Percentiles rank a stretch among this genome's conserved stretches.
Evolutionary conservation across 2,113 vertebrate genomes (phyloP).

Genomic region (Leuciscus idus): DNA sequence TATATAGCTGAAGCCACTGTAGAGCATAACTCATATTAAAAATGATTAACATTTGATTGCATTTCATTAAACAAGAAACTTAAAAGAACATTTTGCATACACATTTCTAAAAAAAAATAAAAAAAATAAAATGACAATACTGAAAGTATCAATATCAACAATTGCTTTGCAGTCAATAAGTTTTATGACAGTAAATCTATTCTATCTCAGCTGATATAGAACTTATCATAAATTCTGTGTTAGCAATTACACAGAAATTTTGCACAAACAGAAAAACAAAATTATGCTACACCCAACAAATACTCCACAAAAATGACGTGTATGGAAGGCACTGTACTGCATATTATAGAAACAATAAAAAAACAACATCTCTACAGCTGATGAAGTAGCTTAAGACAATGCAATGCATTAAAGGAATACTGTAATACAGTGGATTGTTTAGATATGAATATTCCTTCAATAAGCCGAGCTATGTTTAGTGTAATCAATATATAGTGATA

Average conservation of each 20-base stretch:
- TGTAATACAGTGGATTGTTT: constrained; percentile 24
- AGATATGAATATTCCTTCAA: neutral
- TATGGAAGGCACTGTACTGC: constrained; percentile 27
- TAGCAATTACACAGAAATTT: no score
- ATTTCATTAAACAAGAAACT: constrained; percentile 18
- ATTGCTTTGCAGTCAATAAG: constrained; percentile 20
- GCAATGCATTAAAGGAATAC: constrained; percentile 28
- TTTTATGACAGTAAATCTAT: neutral
- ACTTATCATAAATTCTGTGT: neutral
- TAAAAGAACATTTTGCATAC: constrained; percentile 27
- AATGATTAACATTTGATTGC: neutral
- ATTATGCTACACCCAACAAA: neutral
- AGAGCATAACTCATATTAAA: no score
- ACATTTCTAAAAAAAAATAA: neutral
- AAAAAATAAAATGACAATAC: constrained; percentile 19
- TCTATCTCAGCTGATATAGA: neutral
- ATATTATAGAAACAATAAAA: constrained; percentile 34
- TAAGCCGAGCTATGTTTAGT: constrained; percentile 4
- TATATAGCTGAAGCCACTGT: neutral
- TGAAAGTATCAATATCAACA: constrained; percentile 27
- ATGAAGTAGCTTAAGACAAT: constrained; percentile 19
- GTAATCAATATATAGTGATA: constrained; percentile 24
- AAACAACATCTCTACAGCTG: constrained; percentile 22
- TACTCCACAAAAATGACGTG: neutral
- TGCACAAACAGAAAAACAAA: constrained; percentile 2